phyloP scores from a whole-genome alignment of 2,797 vertebrate genomes.

The Erethizon dorsatum region DNA sequence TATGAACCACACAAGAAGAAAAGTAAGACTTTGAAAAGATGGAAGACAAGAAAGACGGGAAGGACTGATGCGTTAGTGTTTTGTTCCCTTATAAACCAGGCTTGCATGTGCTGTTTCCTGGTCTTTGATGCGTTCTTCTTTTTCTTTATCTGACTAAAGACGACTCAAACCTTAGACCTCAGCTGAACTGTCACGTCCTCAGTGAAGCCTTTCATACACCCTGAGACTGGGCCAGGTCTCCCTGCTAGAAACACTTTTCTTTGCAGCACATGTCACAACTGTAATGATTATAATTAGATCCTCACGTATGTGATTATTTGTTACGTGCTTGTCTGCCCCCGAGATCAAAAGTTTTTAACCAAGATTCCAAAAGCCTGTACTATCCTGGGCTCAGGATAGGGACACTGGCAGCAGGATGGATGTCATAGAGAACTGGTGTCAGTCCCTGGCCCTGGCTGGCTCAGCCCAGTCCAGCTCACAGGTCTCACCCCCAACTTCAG shows the following conservation, averaged over 20 bases:
- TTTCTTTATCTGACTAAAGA: neutral
- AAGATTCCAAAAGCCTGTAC: neutral
- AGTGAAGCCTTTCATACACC: neutral
- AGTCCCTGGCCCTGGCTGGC: neutral
- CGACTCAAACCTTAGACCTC: neutral
- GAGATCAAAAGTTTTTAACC: neutral
- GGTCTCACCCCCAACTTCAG: no score
- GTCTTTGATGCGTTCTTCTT: neutral
- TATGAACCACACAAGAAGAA: neutral
- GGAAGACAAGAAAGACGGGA: neutral
- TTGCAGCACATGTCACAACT: neutral
- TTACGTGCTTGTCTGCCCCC: neutral
- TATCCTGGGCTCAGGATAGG: neutral
- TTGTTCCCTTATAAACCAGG: neutral
- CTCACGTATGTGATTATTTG: neutral
- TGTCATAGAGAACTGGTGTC: neutral
- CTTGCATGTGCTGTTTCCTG: fast-evolving
- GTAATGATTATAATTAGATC: neutral
- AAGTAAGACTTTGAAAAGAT: neutral
- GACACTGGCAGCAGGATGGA: neutral
- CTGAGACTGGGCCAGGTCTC: neutral
- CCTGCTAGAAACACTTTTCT: neutral
- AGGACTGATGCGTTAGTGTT: fast-evolving
- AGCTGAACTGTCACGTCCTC: neutral
- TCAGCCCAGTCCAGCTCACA: neutral